Evolutionary conservation across 2,888 invertebrate species (phyloP).

Genomic region (Saturnia pavonia): DNA sequence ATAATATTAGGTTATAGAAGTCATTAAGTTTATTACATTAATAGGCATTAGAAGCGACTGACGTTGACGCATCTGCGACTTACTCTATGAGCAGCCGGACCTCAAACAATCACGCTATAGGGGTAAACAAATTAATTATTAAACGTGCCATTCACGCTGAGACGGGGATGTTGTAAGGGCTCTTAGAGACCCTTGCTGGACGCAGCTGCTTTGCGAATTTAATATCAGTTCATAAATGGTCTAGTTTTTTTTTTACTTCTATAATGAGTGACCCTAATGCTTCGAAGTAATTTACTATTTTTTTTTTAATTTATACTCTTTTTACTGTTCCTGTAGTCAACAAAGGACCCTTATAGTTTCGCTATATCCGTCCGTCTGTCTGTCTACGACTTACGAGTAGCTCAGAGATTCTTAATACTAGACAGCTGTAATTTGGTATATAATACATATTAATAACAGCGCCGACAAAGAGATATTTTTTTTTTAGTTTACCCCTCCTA

Average conservation of each 20-base stretch:
- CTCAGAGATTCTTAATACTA: no score
- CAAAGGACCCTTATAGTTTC: no score
- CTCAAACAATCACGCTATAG: conserved; percentile 47
- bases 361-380: no score
- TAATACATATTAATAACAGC: no score
- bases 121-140: conserved; percentile 67
- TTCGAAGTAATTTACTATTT: background rate
- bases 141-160: conserved; percentile 36
- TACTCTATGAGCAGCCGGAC: conserved; percentile 56
- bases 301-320: background rate
- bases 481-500: no score
- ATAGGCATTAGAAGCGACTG: background rate
- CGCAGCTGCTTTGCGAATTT: conserved; percentile 29
- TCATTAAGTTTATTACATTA: background rate
- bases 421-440: no score
- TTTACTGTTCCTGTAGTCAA: no score
- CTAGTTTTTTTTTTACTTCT: conserved; percentile 2
- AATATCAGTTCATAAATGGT: conserved; percentile 19
- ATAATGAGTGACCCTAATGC: conserved; percentile 4
- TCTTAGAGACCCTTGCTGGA: conserved; percentile 21
- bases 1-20: no score
- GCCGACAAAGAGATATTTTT: no score
- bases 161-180: conserved; percentile 25
- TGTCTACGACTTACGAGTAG: no score
- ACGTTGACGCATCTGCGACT: conserved; percentile 9